Evolutionary conservation across 2,888 invertebrate genomes (phyloP).

Genomic region (Polydesmus complanatus): DNA sequence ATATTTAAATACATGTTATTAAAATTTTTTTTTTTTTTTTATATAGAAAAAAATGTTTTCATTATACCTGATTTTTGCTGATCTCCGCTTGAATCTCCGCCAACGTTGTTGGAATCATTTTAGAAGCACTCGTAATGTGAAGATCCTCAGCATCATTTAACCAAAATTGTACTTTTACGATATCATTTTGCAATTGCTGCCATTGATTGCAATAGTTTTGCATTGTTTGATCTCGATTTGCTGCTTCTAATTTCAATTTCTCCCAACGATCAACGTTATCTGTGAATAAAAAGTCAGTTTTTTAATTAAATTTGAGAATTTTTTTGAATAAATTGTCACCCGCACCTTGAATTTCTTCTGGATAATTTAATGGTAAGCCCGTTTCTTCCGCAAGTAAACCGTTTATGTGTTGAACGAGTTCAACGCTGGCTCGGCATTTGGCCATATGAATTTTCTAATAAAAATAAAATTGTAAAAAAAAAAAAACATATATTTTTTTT

Average conservation of each 20-base stretch:
- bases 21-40: neutral
- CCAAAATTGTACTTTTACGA: slow-evolving; percentile 29
- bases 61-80: slow-evolving; percentile 53
- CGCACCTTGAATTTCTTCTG: slow-evolving; percentile 32
- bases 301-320: slow-evolving; percentile 44
- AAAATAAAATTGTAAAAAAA: slow-evolving; percentile 15
- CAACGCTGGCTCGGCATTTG: slow-evolving; percentile 63
- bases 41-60: slow-evolving; percentile 5
- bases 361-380: slow-evolving; percentile 34
- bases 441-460: slow-evolving; percentile 53
- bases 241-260: slow-evolving; percentile 25
- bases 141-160: slow-evolving; percentile 27
- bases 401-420: slow-evolving; percentile 65
- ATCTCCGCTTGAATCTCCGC: slow-evolving; percentile 40
- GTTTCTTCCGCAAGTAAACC: slow-evolving; percentile 53
- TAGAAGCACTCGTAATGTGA: slow-evolving; percentile 20
- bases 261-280: slow-evolving; percentile 45
- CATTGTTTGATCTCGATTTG: slow-evolving; percentile 45
- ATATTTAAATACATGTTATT: neutral
- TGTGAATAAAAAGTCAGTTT: too few relatives aligned
- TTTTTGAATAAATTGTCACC: too few relatives aligned
- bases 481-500: too few relatives aligned
- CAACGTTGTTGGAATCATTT: slow-evolving; percentile 25
- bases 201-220: slow-evolving; percentile 46
- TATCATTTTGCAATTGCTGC: slow-evolving; percentile 28